Conservation (phyloP, 2,113 vertebrate genomes). For the Cervus canadensis region DNA sequence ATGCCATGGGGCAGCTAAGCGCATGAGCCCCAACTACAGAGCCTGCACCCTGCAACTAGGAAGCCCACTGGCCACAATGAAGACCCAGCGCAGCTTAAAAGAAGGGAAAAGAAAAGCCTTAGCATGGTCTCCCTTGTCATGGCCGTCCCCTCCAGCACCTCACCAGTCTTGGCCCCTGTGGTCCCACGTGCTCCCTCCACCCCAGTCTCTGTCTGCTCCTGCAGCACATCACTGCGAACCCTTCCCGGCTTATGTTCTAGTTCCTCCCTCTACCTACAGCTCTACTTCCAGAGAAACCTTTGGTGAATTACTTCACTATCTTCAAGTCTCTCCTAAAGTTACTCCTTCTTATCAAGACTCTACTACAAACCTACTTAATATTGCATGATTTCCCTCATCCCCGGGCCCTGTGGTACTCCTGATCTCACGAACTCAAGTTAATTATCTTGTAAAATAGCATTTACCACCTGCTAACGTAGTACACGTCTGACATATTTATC, state of each 20-base stretch:
- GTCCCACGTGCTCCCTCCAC: rapidly evolving
- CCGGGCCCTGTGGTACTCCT: neutral
- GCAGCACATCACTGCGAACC: neutral
- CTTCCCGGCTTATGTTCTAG: neutral
- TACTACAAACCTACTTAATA: neutral
- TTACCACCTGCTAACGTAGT: neutral
- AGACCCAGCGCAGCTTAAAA: neutral
- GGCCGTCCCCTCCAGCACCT: too few species aligned
- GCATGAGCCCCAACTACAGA: neutral
- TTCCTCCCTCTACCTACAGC: neutral
- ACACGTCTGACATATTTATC: neutral
- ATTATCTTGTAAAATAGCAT: neutral
- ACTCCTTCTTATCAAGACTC: neutral
- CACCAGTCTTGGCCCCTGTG: rapidly evolving
- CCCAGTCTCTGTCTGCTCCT: neutral
- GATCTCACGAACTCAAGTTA: neutral
- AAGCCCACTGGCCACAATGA: neutral
- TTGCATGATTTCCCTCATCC: neutral
- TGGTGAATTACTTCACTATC: neutral
- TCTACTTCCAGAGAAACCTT: neutral
- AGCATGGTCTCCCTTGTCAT: too few species aligned
- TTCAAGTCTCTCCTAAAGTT: neutral
- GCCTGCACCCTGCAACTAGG: neutral
- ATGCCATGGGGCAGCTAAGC: neutral
- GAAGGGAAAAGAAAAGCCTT: neutral